Conservation (phyloP, 2,113 vertebrate species). For the Atractosteus spatula region DNA sequence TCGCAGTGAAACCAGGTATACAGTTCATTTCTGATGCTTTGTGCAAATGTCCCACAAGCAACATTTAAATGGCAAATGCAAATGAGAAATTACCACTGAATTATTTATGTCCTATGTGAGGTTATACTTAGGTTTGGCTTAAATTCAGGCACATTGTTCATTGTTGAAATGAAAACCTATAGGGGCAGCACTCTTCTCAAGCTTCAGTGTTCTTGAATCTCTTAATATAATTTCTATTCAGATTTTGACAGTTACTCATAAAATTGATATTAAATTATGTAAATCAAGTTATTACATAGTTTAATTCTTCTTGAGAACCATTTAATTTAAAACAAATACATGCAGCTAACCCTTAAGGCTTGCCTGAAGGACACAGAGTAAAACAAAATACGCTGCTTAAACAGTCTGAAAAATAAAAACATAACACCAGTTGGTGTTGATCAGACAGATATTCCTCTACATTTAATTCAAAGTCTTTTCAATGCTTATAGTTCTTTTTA, state of each 20-base stretch:
- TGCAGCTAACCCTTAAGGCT: slow-evolving; percentile 59
- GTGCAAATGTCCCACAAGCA: too few relatives aligned
- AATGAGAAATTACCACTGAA: slow-evolving; percentile 15
- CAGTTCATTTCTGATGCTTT: too few relatives aligned
- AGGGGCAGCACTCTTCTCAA: slow-evolving; percentile 39
- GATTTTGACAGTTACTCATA: slow-evolving; percentile 53
- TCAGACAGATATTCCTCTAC: too few relatives aligned
- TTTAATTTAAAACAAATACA: slow-evolving; percentile 74
- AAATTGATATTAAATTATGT: slow-evolving; percentile 71
- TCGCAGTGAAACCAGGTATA: too few relatives aligned
- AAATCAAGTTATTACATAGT: slow-evolving; percentile 59
- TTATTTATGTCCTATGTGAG: slow-evolving; percentile 3
- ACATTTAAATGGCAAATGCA: neutral
- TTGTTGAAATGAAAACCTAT: slow-evolving; percentile 32
- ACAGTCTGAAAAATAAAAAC: too few relatives aligned
- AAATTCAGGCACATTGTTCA: slow-evolving; percentile 9
- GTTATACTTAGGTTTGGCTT: neutral
- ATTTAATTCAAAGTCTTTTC: too few relatives aligned
- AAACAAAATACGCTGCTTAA: slow-evolving; percentile 20
- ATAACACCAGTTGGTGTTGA: too few relatives aligned
- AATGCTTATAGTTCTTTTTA: too few relatives aligned
- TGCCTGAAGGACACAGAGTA: slow-evolving; percentile 62
- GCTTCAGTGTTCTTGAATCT: slow-evolving; percentile 38
- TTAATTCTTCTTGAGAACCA: slow-evolving; percentile 68
- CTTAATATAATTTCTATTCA: slow-evolving; percentile 59